Base-by-base conservation (phyloP, 1,140 invertebrate genomes). In the Diorhabda carinulata region DNA sequence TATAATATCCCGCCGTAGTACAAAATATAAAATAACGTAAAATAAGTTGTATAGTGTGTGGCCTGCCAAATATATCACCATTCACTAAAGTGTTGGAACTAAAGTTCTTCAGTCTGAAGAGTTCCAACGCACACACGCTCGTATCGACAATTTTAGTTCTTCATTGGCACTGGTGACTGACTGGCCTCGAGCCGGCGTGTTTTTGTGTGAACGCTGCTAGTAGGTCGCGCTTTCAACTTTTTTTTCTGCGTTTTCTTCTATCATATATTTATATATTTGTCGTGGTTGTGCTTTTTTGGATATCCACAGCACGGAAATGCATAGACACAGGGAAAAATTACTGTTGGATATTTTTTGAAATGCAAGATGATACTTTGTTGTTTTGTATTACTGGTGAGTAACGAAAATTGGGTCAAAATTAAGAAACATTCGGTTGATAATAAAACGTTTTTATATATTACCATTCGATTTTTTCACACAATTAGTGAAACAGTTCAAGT, bases 81-180 rank as follows among this genome's bases (percentile, higher is more conserved):
- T 52, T 52, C 47, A 52, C 47, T n/a, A 52, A 25, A 52, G 47
- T 52, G 6, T 52, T 52, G 6, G 3, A 52, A 52, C 47, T 52
- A 4, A 52, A 25, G 25, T n/a, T 52, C 47, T 52, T 52, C 47
- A 52, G 47, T 52, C 47, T 52, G 47, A 52, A 52, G 47, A 52
- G 6, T 52, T 52, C 47, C 47, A 43, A 44, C 43, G 43, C 44
- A 41, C n/a, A 56, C 58, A 41, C 9, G 43, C 41, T 43, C 10
- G 9, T 10, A 10, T 43, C 47, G 47, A 62, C 43, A 43, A 43
- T 43, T 62, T 62, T 43, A 62, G 61, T 62, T 62, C 61, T 62
- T 62, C 61, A 43, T 41, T 62, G 43, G 61, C 61, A 62, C 61
- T 62, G 61, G 61, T 62, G 61, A 62, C 61, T 62, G 61, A 62